Conservation (phyloP, 2,888 invertebrate genomes). For the Deilephila porcellus region DNA sequence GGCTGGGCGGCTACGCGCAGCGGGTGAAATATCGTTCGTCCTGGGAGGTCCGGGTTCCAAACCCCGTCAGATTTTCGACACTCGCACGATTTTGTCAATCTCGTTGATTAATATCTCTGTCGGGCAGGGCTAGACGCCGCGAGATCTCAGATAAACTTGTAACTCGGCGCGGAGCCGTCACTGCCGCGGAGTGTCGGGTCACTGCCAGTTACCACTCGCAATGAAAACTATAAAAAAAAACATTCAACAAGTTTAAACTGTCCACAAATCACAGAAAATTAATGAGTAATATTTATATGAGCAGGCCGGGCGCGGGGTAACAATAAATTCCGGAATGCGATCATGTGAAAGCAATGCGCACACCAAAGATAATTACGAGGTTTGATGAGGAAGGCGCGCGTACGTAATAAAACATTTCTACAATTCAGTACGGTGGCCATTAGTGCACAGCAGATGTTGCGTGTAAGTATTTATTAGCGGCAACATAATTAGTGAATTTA, state of each 20-base stretch:
- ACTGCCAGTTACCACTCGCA: conserved; percentile 42
- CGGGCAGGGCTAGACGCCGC: conserved; percentile 52
- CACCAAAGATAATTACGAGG: conserved; percentile 68
- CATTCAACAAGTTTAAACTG: conserved; percentile 35
- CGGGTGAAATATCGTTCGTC: conserved; percentile 79
- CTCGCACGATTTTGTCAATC: conserved; percentile 82
- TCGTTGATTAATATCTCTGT: conserved; percentile 75
- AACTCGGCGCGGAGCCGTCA: conserved; percentile 46
- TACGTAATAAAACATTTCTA: conserved; percentile 71
- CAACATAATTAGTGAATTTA: conserved; percentile 79
- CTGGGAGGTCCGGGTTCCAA: conserved; percentile 76
- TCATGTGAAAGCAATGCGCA: conserved; percentile 24
- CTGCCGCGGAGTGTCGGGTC: conserved; percentile 45
- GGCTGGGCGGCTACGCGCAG: conserved; percentile 67
- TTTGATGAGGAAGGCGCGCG: conserved; percentile 54
- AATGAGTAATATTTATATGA: conserved; percentile 17
- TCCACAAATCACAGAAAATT: conserved; percentile 22
- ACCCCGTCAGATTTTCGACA: conserved; percentile 80
- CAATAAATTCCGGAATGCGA: conserved; percentile 56
- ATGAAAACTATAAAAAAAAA: conserved; percentile 47
- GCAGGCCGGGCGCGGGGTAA: conserved; percentile 25
- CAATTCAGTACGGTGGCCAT: conserved; percentile 64
- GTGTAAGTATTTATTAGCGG: conserved; percentile 79
- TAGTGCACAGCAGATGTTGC: conserved; percentile 76
- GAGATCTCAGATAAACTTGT: conserved; percentile 66